Base-by-base conservation (phyloP, 1,140 invertebrate genomes). In the Drosophila dunni region DNA sequence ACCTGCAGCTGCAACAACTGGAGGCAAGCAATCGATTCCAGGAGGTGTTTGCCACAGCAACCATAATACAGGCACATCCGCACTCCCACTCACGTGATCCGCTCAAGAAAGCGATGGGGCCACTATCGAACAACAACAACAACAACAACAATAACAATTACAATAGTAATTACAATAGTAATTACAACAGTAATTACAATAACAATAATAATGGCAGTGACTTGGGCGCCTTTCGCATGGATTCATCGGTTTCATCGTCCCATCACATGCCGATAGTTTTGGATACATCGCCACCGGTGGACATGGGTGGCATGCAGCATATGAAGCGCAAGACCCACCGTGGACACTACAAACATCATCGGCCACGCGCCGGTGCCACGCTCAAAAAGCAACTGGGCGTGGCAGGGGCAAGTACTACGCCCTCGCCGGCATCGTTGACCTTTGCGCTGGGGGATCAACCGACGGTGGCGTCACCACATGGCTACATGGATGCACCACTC, bases 1-100 rank as follows among this genome's bases (percentile, higher is more conserved):
- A 91, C 17, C 57, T 91, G 8, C 90, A 91, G 66, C 78, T 91
- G 58, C 86, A 91, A 56, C 90, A 91, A 46, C 72, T 91, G 61
- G 90, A 91, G 40, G 90, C 90, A 4, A 83, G 64, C 63, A 91
- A 91, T 58, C 89, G 89, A 20, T 91, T 91, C 67, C 90, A 91
- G 78, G 90, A 91, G 66, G 72, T 91, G 29, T 91, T 91, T 7
- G 90, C 90, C 54, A 91, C 90, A 40, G 90, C 90, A 10, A 91
- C 90, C 66, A 91, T 91, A 3, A 91, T 91, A 36, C 90, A 91
- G 75, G 79, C 90, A 1, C 91, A 91, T 73, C 78, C 78, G 17
- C 79, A 84, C 54, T 51, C 79, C 1, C 80, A 81, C 58, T 70
- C 75, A 7, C 57, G 82, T 17, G 90, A 91, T 34, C 76, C 78